Evolutionary conservation across 2,888 invertebrate genomes (phyloP).

Genomic region (Heliconius erato): DNA sequence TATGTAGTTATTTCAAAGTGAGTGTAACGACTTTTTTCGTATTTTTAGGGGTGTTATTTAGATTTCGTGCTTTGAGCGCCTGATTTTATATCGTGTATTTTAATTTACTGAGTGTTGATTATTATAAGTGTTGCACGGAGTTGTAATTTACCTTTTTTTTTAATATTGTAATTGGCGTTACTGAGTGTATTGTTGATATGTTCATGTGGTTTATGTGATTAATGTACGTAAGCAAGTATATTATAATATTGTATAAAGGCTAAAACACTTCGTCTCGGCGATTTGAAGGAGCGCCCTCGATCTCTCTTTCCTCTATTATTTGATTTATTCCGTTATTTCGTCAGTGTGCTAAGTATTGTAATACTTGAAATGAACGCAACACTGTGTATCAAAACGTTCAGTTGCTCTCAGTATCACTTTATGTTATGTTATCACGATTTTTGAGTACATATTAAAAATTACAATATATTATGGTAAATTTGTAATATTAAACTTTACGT

Average conservation of each 20-base stretch:
- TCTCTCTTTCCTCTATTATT: conserved; percentile 52
- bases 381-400: conserved; percentile 9
- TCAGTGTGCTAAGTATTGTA: not conserved
- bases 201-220: conserved; percentile 62
- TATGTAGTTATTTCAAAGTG: conserved; percentile 63
- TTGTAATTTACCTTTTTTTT: conserved; percentile 66
- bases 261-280: conserved; percentile 47
- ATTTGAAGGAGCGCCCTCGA: conserved; percentile 53
- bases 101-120: conserved; percentile 72
- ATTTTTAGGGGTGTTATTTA: conserved; percentile 69
- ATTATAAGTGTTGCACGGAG: conserved; percentile 74
- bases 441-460: conserved; percentile 46
- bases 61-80: conserved; percentile 82
- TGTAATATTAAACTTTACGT: conserved; percentile 55
- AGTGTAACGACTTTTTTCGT: conserved; percentile 60
- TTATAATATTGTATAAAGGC: not conserved
- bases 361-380: not conserved
- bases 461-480: conserved; percentile 4
- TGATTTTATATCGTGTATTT: conserved; percentile 77
- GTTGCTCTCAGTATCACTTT: conserved; percentile 53
- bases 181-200: conserved; percentile 62
- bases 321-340: conserved; percentile 42
- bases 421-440: conserved; percentile 38
- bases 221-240: conserved; percentile 54
- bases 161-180: conserved; percentile 58